Evolutionary conservation across 2,797 vertebrate species (phyloP).

Genomic region (Bufotes viridis): DNA sequence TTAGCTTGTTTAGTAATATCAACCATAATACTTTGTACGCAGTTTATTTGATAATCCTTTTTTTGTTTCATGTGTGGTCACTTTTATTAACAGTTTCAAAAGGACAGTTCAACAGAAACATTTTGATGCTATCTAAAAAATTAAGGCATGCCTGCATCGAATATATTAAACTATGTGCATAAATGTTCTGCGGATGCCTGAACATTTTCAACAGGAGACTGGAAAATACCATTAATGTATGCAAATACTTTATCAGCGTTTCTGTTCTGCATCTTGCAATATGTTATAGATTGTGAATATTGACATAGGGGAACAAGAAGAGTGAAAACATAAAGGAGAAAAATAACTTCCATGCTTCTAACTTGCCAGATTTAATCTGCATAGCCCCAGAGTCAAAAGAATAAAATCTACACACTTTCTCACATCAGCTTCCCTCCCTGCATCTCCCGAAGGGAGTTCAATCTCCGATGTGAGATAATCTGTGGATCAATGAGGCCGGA

Average conservation of each 20-base stretch:
- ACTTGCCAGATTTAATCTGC: slow-evolving; percentile 71
- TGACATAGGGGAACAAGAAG: slow-evolving; percentile 61
- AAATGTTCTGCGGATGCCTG: neutral
- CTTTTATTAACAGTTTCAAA: neutral
- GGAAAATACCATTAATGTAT: slow-evolving; percentile 49
- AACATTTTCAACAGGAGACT: slow-evolving; percentile 33
- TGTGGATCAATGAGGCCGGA: slow-evolving; percentile 92
- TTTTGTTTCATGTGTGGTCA: slow-evolving; percentile 23
- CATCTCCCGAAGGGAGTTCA: slow-evolving; percentile 79
- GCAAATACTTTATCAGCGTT: slow-evolving; percentile 57
- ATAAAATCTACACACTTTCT: slow-evolving; percentile 79
- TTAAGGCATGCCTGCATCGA: neutral
- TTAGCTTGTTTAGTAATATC: slow-evolving; percentile 68
- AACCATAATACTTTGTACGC: slow-evolving; percentile 65
- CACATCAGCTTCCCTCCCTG: slow-evolving; percentile 81
- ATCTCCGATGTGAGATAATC: slow-evolving; percentile 91
- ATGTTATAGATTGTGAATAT: slow-evolving; percentile 60
- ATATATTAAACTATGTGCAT: slow-evolving; percentile 17
- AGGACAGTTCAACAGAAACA: neutral
- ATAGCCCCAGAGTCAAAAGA: slow-evolving; percentile 75
- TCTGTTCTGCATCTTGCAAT: slow-evolving; percentile 58
- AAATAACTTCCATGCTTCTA: slow-evolving; percentile 66
- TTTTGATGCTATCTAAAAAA: neutral
- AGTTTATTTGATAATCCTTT: neutral
- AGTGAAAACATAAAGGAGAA: slow-evolving; percentile 60